Evolutionary conservation across 2,113 vertebrate genomes (phyloP).

Genomic region (Carettochelys insculpta): DNA sequence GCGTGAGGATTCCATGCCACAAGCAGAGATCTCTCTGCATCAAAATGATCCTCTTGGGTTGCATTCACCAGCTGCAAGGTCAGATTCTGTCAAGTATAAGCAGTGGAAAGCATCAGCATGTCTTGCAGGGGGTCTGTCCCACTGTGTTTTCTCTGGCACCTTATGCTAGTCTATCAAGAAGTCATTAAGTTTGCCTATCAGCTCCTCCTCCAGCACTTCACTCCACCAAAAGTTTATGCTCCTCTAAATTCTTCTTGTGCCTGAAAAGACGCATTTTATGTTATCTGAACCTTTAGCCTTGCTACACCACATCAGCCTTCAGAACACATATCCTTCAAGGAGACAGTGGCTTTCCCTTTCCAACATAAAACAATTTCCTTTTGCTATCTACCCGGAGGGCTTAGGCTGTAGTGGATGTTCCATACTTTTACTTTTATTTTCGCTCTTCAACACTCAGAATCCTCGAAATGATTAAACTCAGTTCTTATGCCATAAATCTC

Average conservation of each 20-base stretch:
- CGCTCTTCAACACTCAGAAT: neutral
- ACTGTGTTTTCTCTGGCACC: neutral
- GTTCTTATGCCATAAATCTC: neutral
- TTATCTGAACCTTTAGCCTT: neutral
- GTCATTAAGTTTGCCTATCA: neutral
- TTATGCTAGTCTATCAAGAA: neutral
- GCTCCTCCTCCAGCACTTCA: neutral
- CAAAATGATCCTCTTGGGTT: neutral
- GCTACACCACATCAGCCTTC: neutral
- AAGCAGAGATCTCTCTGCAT: neutral
- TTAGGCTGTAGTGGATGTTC: neutral
- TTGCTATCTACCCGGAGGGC: conserved; percentile 10
- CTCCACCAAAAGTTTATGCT: neutral
- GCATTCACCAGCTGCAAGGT: neutral
- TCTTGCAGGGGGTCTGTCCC: neutral
- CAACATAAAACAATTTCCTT: conserved; percentile 3
- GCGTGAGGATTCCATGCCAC: neutral
- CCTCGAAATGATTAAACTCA: conserved; percentile 1
- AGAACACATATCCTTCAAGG: neutral
- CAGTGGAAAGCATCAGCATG: neutral
- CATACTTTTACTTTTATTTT: conserved; percentile 16
- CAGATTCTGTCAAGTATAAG: neutral
- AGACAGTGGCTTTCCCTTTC: neutral
- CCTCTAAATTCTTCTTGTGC: neutral
- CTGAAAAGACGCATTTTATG: neutral